Percentiles rank a stretch among this genome's conserved stretches.
Evolutionary conservation across 2,113 vertebrate species (phyloP).

Genomic region (Glaucidium brasilianum): DNA sequence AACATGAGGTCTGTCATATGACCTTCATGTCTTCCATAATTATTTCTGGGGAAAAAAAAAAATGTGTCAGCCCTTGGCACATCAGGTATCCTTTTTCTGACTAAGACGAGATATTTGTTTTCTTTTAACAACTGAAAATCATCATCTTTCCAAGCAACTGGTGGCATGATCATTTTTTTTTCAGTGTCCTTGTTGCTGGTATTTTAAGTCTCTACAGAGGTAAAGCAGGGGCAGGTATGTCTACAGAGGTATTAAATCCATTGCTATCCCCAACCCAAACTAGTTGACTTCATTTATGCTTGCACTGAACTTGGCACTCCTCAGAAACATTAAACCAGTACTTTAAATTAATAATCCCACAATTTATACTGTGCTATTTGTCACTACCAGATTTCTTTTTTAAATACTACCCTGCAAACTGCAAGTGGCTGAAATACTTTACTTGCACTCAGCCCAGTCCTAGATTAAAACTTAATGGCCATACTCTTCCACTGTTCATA

Average conservation of each 20-base stretch:
- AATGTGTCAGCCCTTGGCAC: background rate
- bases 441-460: background rate
- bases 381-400: background rate
- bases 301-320: background rate
- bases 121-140: background rate
- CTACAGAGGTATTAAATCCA: background rate
- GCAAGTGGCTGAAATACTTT: background rate
- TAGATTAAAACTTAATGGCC: background rate
- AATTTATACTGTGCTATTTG: background rate
- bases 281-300: background rate
- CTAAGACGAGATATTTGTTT: background rate
- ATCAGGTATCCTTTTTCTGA: slow-evolving; percentile 9
- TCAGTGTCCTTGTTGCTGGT: background rate
- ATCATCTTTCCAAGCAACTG: background rate
- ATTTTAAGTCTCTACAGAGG: background rate
- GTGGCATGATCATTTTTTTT: background rate
- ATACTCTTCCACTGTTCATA: background rate
- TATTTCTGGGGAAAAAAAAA: background rate
- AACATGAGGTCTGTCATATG: background rate
- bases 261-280: background rate
- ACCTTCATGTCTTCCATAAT: slow-evolving; percentile 17
- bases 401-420: background rate
- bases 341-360: background rate
- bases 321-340: background rate
- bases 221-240: background rate